Percentiles rank a stretch among this genome's conserved stretches.
phyloP scores from a whole-genome alignment of 35 echinoderm and acorn worm species.

The Patiria miniata region DNA sequence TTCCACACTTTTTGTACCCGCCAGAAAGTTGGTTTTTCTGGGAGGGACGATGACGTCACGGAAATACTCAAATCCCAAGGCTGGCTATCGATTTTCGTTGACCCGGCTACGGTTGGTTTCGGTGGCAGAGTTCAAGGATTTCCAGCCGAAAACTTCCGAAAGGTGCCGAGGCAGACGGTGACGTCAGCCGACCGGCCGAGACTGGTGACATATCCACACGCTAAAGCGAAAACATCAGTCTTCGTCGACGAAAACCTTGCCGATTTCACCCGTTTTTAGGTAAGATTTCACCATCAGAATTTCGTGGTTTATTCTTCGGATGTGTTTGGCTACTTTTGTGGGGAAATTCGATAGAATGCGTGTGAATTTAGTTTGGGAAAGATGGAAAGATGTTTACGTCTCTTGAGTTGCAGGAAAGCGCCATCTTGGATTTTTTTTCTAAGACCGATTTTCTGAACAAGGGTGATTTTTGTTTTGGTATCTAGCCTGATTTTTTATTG shows the following conservation, averaged over 20 bases:
- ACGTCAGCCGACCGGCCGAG: slow-evolving; percentile 9
- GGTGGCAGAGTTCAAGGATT: slow-evolving; percentile 6
- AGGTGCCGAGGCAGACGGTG: slow-evolving; percentile 8
- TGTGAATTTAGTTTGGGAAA: background rate
- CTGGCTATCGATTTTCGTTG: background rate
- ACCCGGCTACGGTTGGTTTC: background rate
- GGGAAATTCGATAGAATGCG: too few species aligned
- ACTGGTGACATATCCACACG: slow-evolving; percentile 32
- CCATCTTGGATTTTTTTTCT: slow-evolving; percentile 13
- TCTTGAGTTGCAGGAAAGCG: slow-evolving; percentile 15
- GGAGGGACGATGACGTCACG: background rate
- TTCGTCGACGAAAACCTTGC: background rate
- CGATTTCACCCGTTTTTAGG: background rate
- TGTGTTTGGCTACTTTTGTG: too few species aligned
- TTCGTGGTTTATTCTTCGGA: background rate
- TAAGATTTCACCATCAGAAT: background rate
- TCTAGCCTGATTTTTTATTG: too few species aligned
- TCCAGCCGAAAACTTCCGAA: slow-evolving; percentile 2
- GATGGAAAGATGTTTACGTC: background rate
- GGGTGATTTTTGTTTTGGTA: too few species aligned
- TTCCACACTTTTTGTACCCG: background rate
- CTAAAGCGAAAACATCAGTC: background rate
- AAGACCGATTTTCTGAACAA: too few species aligned
- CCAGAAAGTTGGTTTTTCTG: background rate
- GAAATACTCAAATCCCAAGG: background rate